Evolutionary conservation across 2,113 vertebrate genomes (phyloP).

Genomic region (Stegastes partitus): DNA sequence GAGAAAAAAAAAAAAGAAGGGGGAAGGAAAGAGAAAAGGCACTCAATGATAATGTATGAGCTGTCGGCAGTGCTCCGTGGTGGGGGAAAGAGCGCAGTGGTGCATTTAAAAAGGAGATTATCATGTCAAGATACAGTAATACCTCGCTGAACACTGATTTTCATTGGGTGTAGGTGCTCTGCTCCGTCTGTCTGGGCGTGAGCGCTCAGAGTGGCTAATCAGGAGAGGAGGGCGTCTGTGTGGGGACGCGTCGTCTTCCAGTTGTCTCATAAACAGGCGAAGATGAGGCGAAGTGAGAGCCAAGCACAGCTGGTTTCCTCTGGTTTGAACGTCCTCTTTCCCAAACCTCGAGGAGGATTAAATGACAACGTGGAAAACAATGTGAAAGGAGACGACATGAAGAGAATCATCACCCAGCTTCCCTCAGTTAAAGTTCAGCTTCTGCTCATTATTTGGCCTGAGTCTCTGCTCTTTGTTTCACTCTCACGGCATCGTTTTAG

Average conservation of each 20-base stretch:
- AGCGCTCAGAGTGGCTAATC: constrained; percentile 50
- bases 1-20: constrained; percentile 40
- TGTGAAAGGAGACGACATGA: neutral
- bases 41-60: constrained; percentile 82
- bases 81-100: constrained; percentile 63
- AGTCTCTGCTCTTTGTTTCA: neutral
- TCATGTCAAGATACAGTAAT: constrained; percentile 83
- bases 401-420: neutral
- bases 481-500: neutral
- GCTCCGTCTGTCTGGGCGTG: constrained; percentile 47
- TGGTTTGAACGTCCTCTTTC: neutral
- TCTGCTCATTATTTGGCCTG: neutral
- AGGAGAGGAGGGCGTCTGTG: constrained; percentile 25
- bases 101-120: constrained; percentile 86
- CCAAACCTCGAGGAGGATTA: too few species aligned
- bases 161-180: constrained; percentile 42
- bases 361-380: too few species aligned
- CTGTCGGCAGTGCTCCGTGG: constrained; percentile 68
- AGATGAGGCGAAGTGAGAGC: constrained; percentile 1
- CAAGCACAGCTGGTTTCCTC: neutral
- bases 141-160: constrained; percentile 73
- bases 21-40: constrained; percentile 71
- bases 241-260: neutral
- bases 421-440: neutral
- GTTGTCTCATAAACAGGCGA: constrained; percentile 22